These are phyloP conservation scores for Hozukius guyotensis DNA, from an alignment of 2,797 vertebrate species.

Conservation along the genomic window DNA sequence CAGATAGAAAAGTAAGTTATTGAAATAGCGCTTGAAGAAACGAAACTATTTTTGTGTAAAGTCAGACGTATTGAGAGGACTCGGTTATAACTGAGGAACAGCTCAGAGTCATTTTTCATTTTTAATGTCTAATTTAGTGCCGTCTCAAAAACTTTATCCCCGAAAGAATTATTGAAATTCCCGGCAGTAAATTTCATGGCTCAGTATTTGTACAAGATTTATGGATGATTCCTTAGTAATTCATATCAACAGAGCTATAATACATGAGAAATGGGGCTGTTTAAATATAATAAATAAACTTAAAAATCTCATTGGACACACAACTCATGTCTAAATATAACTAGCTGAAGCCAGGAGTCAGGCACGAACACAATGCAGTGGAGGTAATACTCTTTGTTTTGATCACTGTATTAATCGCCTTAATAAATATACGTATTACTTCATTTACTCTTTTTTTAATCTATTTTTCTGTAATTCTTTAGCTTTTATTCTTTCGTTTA, in stretches of 20 bases:
- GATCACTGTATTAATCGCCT: background rate
- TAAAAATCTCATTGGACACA: conserved; percentile 33
- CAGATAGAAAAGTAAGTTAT: background rate
- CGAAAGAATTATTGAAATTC: conserved; percentile 53
- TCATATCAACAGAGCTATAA: conserved; percentile 44
- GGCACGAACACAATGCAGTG: background rate
- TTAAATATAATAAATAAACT: conserved; percentile 54
- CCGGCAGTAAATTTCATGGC: conserved; percentile 47
- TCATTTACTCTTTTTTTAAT: background rate
- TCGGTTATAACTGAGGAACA: conserved; percentile 1
- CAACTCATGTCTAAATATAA: conserved; percentile 42
- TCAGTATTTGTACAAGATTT: conserved; percentile 45
- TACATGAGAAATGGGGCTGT: conserved; percentile 44
- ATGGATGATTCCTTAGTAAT: conserved; percentile 44
- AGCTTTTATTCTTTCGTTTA: background rate
- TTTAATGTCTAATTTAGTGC: conserved; percentile 16
- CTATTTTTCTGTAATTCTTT: background rate
- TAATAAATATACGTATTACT: background rate
- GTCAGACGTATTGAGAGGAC: background rate
- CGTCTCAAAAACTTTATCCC: conserved; percentile 25
- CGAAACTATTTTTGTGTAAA: background rate
- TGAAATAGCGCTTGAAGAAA: background rate
- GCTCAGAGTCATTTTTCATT: conserved; percentile 16
- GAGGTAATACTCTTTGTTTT: background rate
- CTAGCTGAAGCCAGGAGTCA: conserved; percentile 30